Evolutionary conservation across 1,140 invertebrate species (phyloP), one percentile per base, ranked within the genome.

Genomic region (Lepidurus apus): DNA sequence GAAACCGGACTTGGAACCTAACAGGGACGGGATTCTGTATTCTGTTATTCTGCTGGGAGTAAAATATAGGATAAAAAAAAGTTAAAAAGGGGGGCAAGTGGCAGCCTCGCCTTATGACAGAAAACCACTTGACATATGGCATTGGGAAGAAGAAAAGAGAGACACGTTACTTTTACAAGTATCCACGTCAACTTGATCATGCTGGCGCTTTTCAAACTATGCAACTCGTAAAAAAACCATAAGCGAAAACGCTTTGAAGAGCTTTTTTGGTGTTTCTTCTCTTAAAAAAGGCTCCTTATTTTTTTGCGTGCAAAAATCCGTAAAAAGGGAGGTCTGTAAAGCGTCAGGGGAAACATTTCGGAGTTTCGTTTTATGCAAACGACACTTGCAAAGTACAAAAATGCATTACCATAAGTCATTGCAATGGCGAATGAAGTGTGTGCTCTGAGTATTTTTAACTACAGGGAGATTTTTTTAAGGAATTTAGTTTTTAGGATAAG

Each of bases 361-460:
- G 13, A 17, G 17, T n/a, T 7, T 21, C 17, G 1, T 65, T 65
- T 65, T 65, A 13, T 17, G 53, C 53, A 65, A 65, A 65, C 53
- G 17, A 65, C 5, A 65, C 17, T 65, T 17, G 53, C 53, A 9
- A 65, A 65, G 13, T 21, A 65, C 53, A 65, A 65, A 65, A 65
- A 3, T 65, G 53, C 53, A 65, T 65, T 65, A 65, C 53, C 53
- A 65, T 65, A 65, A 65, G 53, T 65, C 53, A 65, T 65, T 65
- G 17, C 53, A 65, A 17, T 65, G 53, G 53, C 53, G 17, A 13
- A 17, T 65, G 53, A 17, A 65, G 53, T 7, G 53, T 21, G 17
- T 65, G 53, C 7, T 13, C 53, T 13, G 17, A 65, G 9, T n/a
- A 65, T 7, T 13, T 21, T 21, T 9, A 17, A 21, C 13, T n/a